phyloP scores from a whole-genome alignment of 2,888 invertebrate genomes.

The Spodoptera littoralis region DNA sequence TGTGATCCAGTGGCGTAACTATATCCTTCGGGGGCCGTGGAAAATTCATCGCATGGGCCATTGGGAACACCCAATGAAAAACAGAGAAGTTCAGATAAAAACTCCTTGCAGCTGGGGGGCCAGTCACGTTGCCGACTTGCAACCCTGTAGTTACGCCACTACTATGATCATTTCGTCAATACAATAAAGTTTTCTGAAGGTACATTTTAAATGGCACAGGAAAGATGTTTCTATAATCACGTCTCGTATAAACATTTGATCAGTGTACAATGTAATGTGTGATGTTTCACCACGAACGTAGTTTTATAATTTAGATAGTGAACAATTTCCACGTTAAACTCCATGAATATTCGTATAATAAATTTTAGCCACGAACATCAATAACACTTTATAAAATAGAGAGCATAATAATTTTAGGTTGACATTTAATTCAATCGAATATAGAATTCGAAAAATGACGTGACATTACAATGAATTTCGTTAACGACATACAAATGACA shows the following conservation, averaged over 20 bases:
- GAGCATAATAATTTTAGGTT: conserved; percentile 47
- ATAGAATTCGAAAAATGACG: conserved; percentile 23
- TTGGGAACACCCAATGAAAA: too few relatives aligned
- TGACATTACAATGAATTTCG: conserved; percentile 17
- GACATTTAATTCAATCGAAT: conserved; percentile 40
- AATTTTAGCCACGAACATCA: conserved; percentile 12
- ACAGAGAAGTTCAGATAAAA: too few relatives aligned
- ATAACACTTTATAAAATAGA: conserved; percentile 41
- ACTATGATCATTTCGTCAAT: not conserved
- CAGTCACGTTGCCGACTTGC: too few relatives aligned
- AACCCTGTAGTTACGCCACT: too few relatives aligned
- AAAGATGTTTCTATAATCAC: conserved; percentile 28
- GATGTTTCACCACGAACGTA: conserved; percentile 14
- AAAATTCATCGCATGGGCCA: too few relatives aligned
- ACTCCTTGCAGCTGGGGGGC: too few relatives aligned
- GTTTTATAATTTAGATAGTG: conserved; percentile 8
- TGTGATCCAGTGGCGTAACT: not conserved
- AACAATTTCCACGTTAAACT: conserved; percentile 15
- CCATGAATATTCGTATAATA: conserved; percentile 16
- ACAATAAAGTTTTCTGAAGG: conserved; percentile 12
- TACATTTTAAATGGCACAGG: conserved; percentile 52
- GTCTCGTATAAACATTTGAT: conserved; percentile 5
- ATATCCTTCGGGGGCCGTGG: too few relatives aligned
- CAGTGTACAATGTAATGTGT: conserved; percentile 10
- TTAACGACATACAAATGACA: conserved; percentile 28